Evolutionary conservation across 2,888 invertebrate species (phyloP).

Genomic region (Polylopha cassiicola): DNA sequence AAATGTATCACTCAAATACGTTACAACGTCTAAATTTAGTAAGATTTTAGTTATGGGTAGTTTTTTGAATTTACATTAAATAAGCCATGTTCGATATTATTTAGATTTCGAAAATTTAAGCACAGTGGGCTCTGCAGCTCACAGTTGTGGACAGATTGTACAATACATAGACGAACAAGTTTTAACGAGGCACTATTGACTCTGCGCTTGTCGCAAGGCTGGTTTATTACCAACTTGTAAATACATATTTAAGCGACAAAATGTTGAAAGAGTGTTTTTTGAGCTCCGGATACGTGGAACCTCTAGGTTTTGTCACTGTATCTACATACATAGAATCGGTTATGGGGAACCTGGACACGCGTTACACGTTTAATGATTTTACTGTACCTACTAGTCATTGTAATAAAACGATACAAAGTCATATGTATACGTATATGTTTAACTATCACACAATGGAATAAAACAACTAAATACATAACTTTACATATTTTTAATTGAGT

Average conservation of each 20-base stretch:
- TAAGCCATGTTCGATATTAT: background rate
- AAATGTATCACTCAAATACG: too few relatives aligned
- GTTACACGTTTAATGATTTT: too few relatives aligned
- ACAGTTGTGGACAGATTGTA: slow-evolving; percentile 41
- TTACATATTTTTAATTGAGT: too few relatives aligned
- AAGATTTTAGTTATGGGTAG: background rate
- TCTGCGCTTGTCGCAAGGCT: slow-evolving; percentile 44
- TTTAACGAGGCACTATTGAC: slow-evolving; percentile 63
- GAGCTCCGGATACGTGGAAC: too few relatives aligned
- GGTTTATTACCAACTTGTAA: slow-evolving; percentile 50
- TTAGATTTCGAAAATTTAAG: background rate
- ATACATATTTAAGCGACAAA: slow-evolving; percentile 52
- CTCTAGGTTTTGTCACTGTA: too few relatives aligned
- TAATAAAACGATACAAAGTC: too few relatives aligned
- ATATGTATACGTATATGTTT: too few relatives aligned
- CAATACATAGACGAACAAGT: slow-evolving; percentile 41
- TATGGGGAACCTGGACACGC: too few relatives aligned
- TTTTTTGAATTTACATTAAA: background rate
- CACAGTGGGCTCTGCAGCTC: background rate
- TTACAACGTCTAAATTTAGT: background rate
- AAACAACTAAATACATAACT: too few relatives aligned
- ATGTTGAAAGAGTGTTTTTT: slow-evolving; percentile 36
- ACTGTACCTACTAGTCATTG: too few relatives aligned
- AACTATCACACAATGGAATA: too few relatives aligned
- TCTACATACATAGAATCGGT: too few relatives aligned